Conservation (phyloP, 2,113 vertebrate species). For the Phaetusa simplex region DNA sequence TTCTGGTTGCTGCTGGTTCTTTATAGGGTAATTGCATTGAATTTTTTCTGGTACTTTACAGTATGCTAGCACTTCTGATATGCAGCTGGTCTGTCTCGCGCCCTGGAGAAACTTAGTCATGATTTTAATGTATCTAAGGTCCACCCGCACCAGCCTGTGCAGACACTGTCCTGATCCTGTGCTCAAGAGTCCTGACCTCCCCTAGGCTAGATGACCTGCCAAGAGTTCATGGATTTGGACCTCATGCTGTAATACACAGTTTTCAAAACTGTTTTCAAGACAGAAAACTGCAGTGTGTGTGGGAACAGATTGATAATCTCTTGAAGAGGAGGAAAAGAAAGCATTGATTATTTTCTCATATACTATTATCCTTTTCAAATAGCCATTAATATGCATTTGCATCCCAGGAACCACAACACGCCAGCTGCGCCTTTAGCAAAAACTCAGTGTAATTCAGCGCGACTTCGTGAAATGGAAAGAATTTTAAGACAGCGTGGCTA, state of each 20-base stretch:
- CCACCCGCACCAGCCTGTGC: background rate
- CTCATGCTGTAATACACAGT: background rate
- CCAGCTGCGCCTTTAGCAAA: slow-evolving; percentile 34
- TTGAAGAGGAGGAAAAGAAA: background rate
- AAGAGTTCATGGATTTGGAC: background rate
- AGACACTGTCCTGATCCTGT: background rate
- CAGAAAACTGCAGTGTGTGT: background rate
- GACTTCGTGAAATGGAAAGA: background rate
- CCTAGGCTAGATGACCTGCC: background rate
- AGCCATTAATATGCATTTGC: slow-evolving; percentile 17
- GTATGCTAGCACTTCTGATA: background rate
- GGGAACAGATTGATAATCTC: background rate
- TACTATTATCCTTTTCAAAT: background rate
- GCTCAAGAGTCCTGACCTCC: background rate
- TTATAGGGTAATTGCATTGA: background rate
- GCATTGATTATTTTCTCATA: background rate
- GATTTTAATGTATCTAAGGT: background rate
- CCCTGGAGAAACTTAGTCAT: background rate
- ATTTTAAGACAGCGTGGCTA: background rate
- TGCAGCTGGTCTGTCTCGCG: background rate
- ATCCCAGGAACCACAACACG: background rate
- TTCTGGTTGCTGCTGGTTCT: background rate
- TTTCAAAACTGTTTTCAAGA: background rate
- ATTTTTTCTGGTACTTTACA: background rate
- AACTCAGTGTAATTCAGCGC: background rate